Evolutionary conservation across 2,113 vertebrate genomes (phyloP).

Genomic region (Caranx melampygus): DNA sequence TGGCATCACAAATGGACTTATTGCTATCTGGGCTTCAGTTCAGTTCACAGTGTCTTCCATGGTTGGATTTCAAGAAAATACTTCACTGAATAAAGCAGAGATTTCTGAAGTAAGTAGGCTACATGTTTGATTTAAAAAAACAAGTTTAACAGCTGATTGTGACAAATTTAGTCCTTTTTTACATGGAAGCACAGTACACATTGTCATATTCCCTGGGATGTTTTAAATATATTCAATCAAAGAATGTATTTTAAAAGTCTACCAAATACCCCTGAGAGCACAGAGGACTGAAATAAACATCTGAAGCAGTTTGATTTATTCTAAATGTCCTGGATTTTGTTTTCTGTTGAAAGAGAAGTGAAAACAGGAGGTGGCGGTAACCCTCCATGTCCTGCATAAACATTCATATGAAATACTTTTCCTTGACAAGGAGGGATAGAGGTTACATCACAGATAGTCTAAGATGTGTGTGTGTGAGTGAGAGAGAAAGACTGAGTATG

Average conservation of each 20-base stretch:
- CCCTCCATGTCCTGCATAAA: conserved; percentile 48
- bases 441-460: conserved; percentile 60
- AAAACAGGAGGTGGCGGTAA: conserved; percentile 25
- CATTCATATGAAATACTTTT: conserved; percentile 60
- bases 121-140: background rate
- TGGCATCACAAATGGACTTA: background rate
- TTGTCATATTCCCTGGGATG: conserved; percentile 14
- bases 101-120: conserved; percentile 16
- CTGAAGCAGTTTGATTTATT: conserved; percentile 40
- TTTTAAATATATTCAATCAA: conserved; percentile 43
- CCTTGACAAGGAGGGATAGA: conserved; percentile 66
- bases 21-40: background rate
- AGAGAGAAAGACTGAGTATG: background rate
- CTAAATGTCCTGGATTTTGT: conserved; percentile 48
- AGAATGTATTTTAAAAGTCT: conserved; percentile 22
- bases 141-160: background rate
- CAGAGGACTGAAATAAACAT: conserved; percentile 47
- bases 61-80: background rate
- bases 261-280: conserved; percentile 14
- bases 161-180: conserved; percentile 14
- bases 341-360: conserved; percentile 34
- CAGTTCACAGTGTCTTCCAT: background rate
- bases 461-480: conserved; percentile 21
- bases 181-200: background rate
- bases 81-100: background rate